phyloP scores from a whole-genome alignment of 2,888 invertebrate genomes.

The Patella ulyssiponensis region DNA sequence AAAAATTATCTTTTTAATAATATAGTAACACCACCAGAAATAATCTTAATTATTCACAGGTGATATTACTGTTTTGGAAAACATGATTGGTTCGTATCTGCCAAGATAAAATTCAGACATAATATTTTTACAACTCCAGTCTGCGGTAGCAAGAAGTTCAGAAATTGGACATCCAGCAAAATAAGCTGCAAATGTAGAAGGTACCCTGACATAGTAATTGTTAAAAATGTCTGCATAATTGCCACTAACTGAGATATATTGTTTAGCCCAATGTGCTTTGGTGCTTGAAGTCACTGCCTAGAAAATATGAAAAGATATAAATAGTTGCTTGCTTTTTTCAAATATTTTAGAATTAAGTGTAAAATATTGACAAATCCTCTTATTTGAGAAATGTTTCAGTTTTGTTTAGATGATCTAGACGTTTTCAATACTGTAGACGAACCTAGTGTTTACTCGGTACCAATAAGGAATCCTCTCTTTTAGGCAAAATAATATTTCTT shows the following conservation, averaged over 20 bases:
- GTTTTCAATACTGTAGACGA: background rate
- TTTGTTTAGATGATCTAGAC: background rate
- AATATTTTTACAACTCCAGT: constrained; percentile 12
- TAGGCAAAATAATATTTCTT: background rate
- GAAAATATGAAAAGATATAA: too few relatives aligned
- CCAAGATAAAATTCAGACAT: background rate
- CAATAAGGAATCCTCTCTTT: background rate
- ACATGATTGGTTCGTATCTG: too few relatives aligned
- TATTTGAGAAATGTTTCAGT: background rate
- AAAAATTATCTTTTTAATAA: too few relatives aligned
- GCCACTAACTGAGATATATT: background rate
- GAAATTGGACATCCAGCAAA: constrained; percentile 8
- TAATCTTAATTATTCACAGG: too few relatives aligned
- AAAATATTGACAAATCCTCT: background rate
- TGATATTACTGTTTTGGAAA: too few relatives aligned
- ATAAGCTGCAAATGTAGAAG: constrained; percentile 12
- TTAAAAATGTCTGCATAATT: constrained; percentile 2
- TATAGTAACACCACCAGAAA: too few relatives aligned
- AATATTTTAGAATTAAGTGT: background rate
- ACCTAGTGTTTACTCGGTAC: background rate
- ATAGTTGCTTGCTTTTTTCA: background rate
- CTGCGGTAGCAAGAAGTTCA: constrained; percentile 17
- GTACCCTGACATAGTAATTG: too few relatives aligned
- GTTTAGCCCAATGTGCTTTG: constrained; percentile 14
- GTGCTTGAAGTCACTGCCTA: too few relatives aligned